These are phyloP conservation scores for Ylistrum balloti DNA, from an alignment of 1,140 invertebrate species.

Conservation along the genomic window DNA sequence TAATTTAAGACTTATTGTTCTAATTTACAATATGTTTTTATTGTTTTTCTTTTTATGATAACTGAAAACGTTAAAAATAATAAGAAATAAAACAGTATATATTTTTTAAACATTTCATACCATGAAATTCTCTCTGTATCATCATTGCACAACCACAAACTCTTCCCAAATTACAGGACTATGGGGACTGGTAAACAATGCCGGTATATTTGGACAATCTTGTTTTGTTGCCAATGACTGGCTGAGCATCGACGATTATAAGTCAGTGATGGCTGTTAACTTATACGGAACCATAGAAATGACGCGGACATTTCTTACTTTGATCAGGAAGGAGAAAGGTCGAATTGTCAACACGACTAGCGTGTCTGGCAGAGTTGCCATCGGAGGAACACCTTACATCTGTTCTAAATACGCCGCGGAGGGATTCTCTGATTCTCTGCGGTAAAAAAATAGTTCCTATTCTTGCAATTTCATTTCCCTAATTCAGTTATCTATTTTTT, in stretches of 20 bases:
- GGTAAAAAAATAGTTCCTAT: too few species aligned
- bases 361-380: not conserved
- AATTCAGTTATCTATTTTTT: too few species aligned
- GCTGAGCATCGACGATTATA: conserved; percentile 63
- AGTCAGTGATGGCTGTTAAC: conserved; percentile 60
- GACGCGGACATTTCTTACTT: conserved; percentile 64
- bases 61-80: too few species aligned
- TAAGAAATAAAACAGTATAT: too few species aligned
- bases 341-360: conserved; percentile 48
- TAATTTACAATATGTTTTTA: too few species aligned
- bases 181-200: conserved; percentile 63
- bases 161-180: conserved; percentile 45
- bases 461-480: too few species aligned
- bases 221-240: conserved; percentile 55
- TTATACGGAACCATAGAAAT: conserved; percentile 68
- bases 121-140: too few species aligned
- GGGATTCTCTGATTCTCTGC: conserved; percentile 20
- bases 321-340: conserved; percentile 61
- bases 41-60: too few species aligned
- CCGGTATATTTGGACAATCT: conserved; percentile 43
- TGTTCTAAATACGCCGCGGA: conserved; percentile 44
- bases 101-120: too few species aligned
- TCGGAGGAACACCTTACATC: not conserved
- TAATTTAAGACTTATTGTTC: too few species aligned
- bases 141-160: too few species aligned